phyloP scores from a whole-genome alignment of 1,140 invertebrate genomes.

The Antheraea pernyi region DNA sequence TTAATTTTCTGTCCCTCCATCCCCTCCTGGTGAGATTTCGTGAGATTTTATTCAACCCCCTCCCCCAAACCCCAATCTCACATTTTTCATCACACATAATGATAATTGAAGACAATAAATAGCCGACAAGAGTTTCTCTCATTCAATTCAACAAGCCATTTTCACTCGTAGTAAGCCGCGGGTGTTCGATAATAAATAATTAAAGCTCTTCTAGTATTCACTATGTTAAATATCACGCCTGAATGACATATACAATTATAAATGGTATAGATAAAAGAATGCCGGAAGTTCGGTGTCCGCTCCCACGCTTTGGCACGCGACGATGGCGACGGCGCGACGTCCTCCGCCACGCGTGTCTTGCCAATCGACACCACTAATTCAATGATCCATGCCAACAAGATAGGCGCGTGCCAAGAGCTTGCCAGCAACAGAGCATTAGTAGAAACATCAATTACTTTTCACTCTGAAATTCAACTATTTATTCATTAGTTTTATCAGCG shows the following conservation, averaged over 20 bases:
- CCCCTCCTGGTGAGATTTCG: too few relatives aligned
- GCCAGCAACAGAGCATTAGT: not conserved
- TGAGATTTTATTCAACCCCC: too few relatives aligned
- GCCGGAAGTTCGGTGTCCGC: conserved; percentile 56
- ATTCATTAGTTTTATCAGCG: too few relatives aligned
- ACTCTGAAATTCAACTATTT: too few relatives aligned
- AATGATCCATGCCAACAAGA: conserved; percentile 3
- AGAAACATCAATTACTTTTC: too few relatives aligned
- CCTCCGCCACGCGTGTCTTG: conserved; percentile 19
- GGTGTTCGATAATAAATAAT: not conserved
- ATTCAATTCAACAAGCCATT: too few relatives aligned
- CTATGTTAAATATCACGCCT: not conserved
- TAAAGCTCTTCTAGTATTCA: not conserved
- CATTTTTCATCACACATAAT: too few relatives aligned
- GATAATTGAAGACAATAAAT: too few relatives aligned
- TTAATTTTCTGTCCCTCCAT: too few relatives aligned
- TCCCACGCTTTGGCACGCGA: conserved; percentile 62
- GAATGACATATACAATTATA: conserved; percentile 1
- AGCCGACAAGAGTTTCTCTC: too few relatives aligned
- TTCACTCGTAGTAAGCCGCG: too few relatives aligned
- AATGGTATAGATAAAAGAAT: conserved; percentile 22
- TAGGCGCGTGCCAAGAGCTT: not conserved
- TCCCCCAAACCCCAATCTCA: too few relatives aligned
- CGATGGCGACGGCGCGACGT: conserved; percentile 16
- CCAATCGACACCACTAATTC: conserved; percentile 4